phyloP scores from a whole-genome alignment of 2,888 invertebrate genomes.

The Halocaridina rubra region DNA sequence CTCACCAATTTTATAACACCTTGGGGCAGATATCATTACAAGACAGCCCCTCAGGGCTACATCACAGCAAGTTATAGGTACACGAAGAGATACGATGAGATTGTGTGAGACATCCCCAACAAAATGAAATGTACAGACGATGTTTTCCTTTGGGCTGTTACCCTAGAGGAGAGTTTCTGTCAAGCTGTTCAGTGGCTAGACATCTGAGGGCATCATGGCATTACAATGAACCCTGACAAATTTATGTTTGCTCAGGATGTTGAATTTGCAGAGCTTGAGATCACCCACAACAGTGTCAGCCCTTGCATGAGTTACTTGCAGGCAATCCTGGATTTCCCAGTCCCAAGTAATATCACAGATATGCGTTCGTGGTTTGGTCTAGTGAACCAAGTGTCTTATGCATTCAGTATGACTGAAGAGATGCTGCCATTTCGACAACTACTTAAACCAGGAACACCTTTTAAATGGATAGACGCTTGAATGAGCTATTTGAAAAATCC shows the following conservation, averaged over 20 bases:
- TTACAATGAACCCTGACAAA: slow-evolving; percentile 30
- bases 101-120: not conserved
- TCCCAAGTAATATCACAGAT: not conserved
- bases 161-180: not conserved
- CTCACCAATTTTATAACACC: too few species aligned
- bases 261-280: slow-evolving; percentile 18
- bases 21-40: too few species aligned
- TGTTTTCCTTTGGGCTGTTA: slow-evolving; percentile 16
- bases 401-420: not conserved
- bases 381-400: not conserved
- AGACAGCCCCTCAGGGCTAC: too few species aligned
- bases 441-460: not conserved
- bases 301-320: not conserved
- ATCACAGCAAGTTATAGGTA: too few species aligned
- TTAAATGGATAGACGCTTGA: not conserved
- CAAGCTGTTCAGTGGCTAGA: slow-evolving; percentile 16
- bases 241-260: slow-evolving; percentile 21
- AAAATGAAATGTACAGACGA: slow-evolving; percentile 32
- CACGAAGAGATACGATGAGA: not conserved
- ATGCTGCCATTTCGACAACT: not conserved
- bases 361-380: slow-evolving; percentile 11
- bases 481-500: not conserved
- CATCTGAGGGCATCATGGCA: not conserved
- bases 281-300: not conserved
- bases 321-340: not conserved